phyloP scores from a whole-genome alignment of 2,888 invertebrate genomes.

The Esperia sulphurella region DNA sequence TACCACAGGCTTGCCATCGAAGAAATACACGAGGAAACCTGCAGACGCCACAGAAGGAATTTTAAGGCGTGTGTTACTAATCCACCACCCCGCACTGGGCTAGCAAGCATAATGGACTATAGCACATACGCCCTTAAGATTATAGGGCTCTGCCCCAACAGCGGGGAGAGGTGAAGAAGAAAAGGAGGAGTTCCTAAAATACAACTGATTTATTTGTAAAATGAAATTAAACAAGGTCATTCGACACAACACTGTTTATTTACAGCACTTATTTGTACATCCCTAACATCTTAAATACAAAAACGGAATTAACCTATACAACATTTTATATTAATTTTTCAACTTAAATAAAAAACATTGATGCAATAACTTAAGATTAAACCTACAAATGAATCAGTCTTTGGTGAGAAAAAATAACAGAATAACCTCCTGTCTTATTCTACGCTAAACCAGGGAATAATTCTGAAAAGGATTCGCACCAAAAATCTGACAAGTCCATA shows the following conservation, averaged over 20 bases:
- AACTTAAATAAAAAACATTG: constrained; percentile 27
- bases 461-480: constrained; percentile 88
- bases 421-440: constrained; percentile 24
- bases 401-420: constrained; percentile 54
- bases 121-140: too few relatives aligned
- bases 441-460: constrained; percentile 87
- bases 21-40: too few relatives aligned
- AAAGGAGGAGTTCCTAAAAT: too few relatives aligned
- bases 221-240: constrained; percentile 12
- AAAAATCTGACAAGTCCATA: constrained; percentile 81
- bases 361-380: constrained; percentile 24
- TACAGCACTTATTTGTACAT: constrained; percentile 51
- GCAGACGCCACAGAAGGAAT: too few relatives aligned
- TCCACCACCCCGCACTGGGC: too few relatives aligned
- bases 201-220: neutral
- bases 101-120: too few relatives aligned
- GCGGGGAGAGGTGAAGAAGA: too few relatives aligned
- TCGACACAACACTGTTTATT: constrained; percentile 39
- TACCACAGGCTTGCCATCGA: too few relatives aligned
- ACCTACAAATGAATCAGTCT: constrained; percentile 68
- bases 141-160: too few relatives aligned
- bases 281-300: constrained; percentile 37
- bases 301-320: constrained; percentile 22
- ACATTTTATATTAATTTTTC: constrained; percentile 24
- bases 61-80: too few relatives aligned